These are phyloP conservation scores for Saccopteryx leptura DNA, from an alignment of 2,113 vertebrate species.

Conservation along the genomic window DNA sequence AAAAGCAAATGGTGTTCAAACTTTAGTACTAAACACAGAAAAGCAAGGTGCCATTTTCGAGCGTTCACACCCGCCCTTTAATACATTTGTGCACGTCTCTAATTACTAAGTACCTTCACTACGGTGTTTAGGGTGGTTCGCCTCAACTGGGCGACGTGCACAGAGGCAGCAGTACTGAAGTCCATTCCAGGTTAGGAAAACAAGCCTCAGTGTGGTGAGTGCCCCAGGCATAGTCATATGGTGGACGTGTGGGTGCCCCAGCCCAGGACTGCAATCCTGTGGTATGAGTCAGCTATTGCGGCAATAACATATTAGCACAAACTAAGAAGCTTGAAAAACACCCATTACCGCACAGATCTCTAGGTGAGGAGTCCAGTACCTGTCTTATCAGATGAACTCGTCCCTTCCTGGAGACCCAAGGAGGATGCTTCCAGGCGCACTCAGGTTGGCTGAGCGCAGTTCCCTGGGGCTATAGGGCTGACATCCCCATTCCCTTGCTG, in stretches of 20 bases:
- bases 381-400: rapidly evolving
- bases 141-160: background rate
- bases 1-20: background rate
- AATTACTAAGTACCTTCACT: background rate
- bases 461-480: background rate
- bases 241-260: rapidly evolving
- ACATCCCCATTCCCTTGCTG: background rate
- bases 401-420: background rate
- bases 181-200: background rate
- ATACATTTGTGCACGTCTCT: background rate
- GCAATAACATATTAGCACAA: background rate
- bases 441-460: background rate
- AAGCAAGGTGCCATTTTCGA: background rate
- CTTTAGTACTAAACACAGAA: background rate
- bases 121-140: too few relatives aligned
- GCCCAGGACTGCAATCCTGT: background rate
- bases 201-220: background rate
- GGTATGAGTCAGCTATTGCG: background rate
- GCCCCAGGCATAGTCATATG: rapidly evolving
- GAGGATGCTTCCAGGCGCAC: background rate
- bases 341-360: too few relatives aligned
- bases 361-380: background rate
- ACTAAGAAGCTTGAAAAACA: background rate
- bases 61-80: background rate
- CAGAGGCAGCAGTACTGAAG: background rate